Evolutionary conservation across 2,888 invertebrate genomes (phyloP), one percentile per base, ranked within the genome.

Genomic region (Urechis unicinctus): DNA sequence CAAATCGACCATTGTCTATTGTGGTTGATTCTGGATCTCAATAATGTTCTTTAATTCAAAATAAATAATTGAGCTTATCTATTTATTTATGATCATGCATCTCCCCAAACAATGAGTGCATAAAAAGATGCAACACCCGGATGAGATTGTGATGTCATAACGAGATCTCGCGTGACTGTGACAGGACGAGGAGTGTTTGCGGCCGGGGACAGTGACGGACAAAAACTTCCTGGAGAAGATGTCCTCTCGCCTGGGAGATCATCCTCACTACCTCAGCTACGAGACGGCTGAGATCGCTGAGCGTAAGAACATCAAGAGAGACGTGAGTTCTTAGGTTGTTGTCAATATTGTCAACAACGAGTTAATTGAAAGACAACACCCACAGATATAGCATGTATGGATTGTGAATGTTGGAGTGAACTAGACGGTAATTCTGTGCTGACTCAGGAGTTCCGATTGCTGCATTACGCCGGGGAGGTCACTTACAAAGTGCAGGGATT

Each of bases 401-500:
- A n/a, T n/a, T n/a, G n/a, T n/a, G n/a, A n/a, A n/a, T n/a, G n/a
- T n/a, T n/a, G n/a, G n/a, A 28, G 13, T 13, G 9, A 2, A 22
- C 5, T 47, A 22, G 29, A 26, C 21, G 22, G n/a, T 9, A 50
- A 21, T 56, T 28, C 28, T 43, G 43, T 36, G 9, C 9, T 17
- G 17, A 36, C 17, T 13, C 70, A 90, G 87, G 92, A 93, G 79
- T 94, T 94, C 80, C 86, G 88, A 66, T 80, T 94, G 59, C 83
- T 88, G 22, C 94, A 94, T 80, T 94, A 93, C 78, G 94, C 94
- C 2, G 94, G 94, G 1, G 88, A 90, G 70, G 94, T 94, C 29
- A 91, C 90, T 0, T 94, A 94, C 82, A 89, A 85, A 69, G 86
- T 91, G 0, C 83, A 83, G 59, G 75, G 89, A 0, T 94, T 94